A percentile compares a stretch with the other conserved stretches of the same genome.
Conservation (phyloP, 2,797 vertebrate genomes). For the Cuniculus paca region DNA sequence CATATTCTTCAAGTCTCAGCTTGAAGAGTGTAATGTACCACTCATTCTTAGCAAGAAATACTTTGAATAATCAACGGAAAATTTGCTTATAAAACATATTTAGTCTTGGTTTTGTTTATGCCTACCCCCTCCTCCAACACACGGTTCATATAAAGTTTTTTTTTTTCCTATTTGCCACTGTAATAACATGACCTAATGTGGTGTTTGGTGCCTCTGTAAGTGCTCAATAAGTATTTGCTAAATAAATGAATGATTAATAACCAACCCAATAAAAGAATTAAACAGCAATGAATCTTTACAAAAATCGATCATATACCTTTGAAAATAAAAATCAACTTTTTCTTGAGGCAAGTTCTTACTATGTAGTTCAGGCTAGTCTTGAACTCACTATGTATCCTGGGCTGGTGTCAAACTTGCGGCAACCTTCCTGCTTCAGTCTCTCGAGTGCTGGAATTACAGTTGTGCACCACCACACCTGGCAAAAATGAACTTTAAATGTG, state of each 20-base stretch:
- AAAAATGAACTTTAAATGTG: neutral
- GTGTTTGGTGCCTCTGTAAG: neutral
- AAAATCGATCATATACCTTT: neutral
- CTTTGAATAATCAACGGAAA: neutral
- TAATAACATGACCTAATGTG: neutral
- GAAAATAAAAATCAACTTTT: neutral
- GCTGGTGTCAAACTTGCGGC: neutral
- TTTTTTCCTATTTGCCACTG: neutral
- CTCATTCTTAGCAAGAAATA: slow-evolving; percentile 24
- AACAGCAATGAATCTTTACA: neutral
- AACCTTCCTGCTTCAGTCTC: neutral
- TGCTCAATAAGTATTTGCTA: slow-evolving; percentile 4
- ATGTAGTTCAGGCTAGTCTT: neutral
- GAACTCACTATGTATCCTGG: neutral
- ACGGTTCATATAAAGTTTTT: neutral
- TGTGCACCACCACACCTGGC: neutral
- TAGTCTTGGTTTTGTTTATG: neutral
- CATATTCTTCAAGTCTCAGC: neutral
- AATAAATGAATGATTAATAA: slow-evolving; percentile 25
- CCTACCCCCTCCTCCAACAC: neutral
- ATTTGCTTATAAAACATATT: neutral
- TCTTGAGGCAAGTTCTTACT: neutral
- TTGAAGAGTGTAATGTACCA: neutral
- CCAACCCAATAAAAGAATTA: neutral
- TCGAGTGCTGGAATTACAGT: no score